Conservation (phyloP, 2,797 vertebrate genomes). For the Sylvia borin region DNA sequence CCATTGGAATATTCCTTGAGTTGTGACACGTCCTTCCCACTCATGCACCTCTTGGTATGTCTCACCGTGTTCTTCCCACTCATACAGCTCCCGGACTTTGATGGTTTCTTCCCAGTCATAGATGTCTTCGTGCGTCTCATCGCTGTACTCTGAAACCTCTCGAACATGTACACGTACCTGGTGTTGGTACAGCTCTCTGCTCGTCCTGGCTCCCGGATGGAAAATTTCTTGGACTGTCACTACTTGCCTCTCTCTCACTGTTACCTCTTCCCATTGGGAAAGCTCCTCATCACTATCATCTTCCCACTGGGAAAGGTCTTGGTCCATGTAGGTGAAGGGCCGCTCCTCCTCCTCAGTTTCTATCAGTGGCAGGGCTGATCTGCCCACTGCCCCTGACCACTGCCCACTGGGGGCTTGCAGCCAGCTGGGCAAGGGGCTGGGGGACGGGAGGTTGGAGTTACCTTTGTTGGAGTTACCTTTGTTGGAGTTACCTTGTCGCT, state of each 20-base stretch:
- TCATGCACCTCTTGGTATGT: background rate
- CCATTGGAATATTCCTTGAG: background rate
- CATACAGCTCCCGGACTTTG: background rate
- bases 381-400: background rate
- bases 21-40: rapidly evolving
- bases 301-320: too few relatives aligned
- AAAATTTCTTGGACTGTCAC: background rate
- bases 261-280: background rate
- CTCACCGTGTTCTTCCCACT: background rate
- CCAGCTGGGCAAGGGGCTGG: background rate
- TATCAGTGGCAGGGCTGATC: background rate
- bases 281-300: background rate
- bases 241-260: background rate
- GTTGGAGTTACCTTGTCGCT: background rate
- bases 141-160: background rate
- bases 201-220: rapidly evolving
- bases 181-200: background rate
- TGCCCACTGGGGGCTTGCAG: background rate
- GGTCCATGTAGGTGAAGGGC: background rate
- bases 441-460: background rate
- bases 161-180: background rate
- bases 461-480: background rate
- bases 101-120: background rate
- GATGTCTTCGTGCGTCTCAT: background rate
- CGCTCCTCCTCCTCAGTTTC: background rate